Evolutionary conservation across 92 coral and sea anemone genomes (phyloP).

Genomic region (Desmophyllum pertusum): DNA sequence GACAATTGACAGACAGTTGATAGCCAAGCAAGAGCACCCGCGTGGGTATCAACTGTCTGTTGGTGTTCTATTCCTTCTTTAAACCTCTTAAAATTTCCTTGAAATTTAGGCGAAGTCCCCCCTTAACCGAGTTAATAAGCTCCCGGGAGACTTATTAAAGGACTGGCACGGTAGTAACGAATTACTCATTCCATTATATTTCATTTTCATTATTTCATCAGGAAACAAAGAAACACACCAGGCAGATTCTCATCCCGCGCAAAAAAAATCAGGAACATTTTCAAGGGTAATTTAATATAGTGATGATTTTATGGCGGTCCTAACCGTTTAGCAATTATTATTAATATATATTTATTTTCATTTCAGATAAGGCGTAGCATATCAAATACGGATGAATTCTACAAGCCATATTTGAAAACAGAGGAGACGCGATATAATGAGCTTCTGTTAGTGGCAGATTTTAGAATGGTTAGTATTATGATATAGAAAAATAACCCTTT

Average conservation of each 20-base stretch:
- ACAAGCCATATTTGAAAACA: constrained; percentile 59
- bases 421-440: constrained; percentile 66
- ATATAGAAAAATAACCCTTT: too few species aligned
- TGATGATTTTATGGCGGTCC: neutral
- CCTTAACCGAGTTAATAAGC: too few species aligned
- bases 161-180: too few species aligned
- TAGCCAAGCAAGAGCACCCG: too few species aligned
- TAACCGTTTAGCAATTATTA: too few species aligned
- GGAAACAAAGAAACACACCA: constrained; percentile 29
- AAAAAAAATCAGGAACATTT: constrained; percentile 7
- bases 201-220: neutral
- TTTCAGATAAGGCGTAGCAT: constrained; percentile 46
- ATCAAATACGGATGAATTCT: constrained; percentile 51
- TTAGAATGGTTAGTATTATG: constrained; percentile 47
- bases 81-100: too few species aligned
- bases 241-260: neutral
- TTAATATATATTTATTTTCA: neutral
- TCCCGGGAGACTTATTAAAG: too few species aligned
- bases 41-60: too few species aligned
- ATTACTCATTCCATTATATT: neutral
- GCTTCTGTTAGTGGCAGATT: constrained; percentile 48
- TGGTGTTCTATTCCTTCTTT: too few species aligned
- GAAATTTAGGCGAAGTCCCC: too few species aligned
- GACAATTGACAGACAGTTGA: too few species aligned
- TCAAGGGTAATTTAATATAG: constrained; percentile 10